A percentile compares a stretch with the other conserved stretches of the same genome.
Conservation (phyloP, 2,113 vertebrate species). For the Neodontobutis hainanensis region DNA sequence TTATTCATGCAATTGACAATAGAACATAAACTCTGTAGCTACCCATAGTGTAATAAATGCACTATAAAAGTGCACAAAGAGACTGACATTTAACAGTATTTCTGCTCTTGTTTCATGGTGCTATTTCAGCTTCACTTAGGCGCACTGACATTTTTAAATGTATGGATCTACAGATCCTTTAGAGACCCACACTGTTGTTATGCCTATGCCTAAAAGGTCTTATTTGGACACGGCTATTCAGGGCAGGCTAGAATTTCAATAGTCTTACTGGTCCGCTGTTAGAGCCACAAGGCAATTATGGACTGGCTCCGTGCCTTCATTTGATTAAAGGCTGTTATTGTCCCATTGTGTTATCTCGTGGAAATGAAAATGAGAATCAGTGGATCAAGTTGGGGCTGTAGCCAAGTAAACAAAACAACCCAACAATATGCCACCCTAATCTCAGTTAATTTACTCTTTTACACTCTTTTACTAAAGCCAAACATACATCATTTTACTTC, state of each 20-base stretch:
- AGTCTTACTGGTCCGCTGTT: constrained; percentile 2
- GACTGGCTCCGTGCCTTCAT: constrained; percentile 10
- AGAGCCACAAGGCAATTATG: constrained; percentile 16
- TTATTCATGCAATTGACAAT: not conserved
- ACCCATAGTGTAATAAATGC: not conserved
- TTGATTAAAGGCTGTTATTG: constrained; percentile 39
- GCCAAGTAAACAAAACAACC: constrained; percentile 18
- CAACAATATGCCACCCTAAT: not conserved
- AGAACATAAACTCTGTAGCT: not conserved
- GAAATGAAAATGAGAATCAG: constrained; percentile 26
- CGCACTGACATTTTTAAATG: constrained; percentile 26
- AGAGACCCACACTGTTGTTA: not conserved
- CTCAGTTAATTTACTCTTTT: no score
- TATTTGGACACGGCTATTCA: not conserved
- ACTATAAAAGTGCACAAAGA: not conserved
- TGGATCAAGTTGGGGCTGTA: not conserved
- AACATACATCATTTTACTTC: no score
- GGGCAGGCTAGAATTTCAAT: not conserved
- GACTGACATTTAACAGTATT: not conserved
- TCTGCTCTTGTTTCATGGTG: no score
- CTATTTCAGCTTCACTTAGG: not conserved
- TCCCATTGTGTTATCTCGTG: constrained; percentile 14
- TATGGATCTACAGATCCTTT: not conserved
- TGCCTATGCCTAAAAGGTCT: constrained; percentile 22
- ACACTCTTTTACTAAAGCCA: no score